Percentiles rank a stretch among this genome's conserved stretches.
phyloP scores from a whole-genome alignment of 2,888 invertebrate species.

The Tiliacea citrago region DNA sequence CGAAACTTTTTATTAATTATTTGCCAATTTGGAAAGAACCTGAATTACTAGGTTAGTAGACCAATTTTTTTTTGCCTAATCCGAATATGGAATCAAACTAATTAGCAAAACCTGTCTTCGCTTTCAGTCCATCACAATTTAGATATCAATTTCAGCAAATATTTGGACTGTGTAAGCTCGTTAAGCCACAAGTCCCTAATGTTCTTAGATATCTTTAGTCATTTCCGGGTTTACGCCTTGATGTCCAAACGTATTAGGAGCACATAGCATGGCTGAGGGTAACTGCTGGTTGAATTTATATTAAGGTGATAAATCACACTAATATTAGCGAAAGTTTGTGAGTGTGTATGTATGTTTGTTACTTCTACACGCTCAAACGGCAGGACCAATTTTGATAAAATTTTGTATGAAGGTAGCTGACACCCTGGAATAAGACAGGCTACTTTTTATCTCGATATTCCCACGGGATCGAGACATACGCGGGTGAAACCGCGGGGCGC shows the following conservation, averaged over 20 bases:
- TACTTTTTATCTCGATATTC: too few relatives aligned
- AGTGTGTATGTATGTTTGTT: too few relatives aligned
- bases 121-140: not conserved
- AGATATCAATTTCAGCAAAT: conserved; percentile 3
- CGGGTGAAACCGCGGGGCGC: too few relatives aligned
- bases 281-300: not conserved
- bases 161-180: conserved; percentile 10
- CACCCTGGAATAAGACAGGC: too few relatives aligned
- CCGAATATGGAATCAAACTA: not conserved
- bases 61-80: not conserved
- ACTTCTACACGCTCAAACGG: too few relatives aligned
- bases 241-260: conserved; percentile 32
- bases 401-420: too few relatives aligned
- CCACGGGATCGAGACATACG: too few relatives aligned
- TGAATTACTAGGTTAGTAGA: not conserved
- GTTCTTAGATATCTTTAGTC: conserved; percentile 16
- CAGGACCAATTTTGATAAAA: too few relatives aligned
- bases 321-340: too few relatives aligned
- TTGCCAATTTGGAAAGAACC: not conserved
- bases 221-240: conserved; percentile 30
- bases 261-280: not conserved
- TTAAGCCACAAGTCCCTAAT: conserved; percentile 23
- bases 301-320: too few relatives aligned
- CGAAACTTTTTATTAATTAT: not conserved
- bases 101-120: too few relatives aligned